Conservation (phyloP, 2,113 vertebrate species). For the Turnix velox region DNA sequence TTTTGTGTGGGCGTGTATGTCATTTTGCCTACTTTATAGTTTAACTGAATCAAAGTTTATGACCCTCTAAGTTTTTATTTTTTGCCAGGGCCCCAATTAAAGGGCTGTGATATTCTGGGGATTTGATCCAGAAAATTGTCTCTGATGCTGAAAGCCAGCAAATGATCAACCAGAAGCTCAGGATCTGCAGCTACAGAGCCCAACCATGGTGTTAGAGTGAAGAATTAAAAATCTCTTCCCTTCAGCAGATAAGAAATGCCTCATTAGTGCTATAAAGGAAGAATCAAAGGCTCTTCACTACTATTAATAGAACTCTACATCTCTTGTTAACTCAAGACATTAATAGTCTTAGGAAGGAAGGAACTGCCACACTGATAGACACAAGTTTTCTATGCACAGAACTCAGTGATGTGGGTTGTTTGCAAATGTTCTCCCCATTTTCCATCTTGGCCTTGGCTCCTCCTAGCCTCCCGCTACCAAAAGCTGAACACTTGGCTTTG, state of each 20-base stretch:
- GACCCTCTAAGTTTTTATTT: neutral
- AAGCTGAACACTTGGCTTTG: neutral
- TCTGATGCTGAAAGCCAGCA: neutral
- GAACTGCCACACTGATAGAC: neutral
- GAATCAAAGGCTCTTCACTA: neutral
- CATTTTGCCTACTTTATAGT: neutral
- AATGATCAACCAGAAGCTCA: slow-evolving; percentile 40
- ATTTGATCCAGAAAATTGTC: neutral
- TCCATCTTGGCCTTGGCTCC: neutral
- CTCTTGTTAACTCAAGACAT: neutral
- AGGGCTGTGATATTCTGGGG: neutral
- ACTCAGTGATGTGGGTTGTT: neutral
- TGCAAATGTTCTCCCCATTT: neutral
- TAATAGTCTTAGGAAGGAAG: neutral
- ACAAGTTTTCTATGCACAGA: neutral
- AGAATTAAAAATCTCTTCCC: slow-evolving; percentile 18
- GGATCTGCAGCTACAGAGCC: neutral
- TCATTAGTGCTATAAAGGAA: slow-evolving; percentile 21
- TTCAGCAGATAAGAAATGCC: slow-evolving; percentile 10
- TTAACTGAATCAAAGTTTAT: neutral
- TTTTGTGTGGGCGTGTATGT: neutral
- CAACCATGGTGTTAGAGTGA: neutral
- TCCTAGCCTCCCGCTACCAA: neutral
- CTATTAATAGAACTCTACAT: neutral
- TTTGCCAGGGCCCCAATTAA: neutral